These are phyloP conservation scores for Orchestia grillus DNA, from an alignment of 1,140 invertebrate genomes.

Conservation along the genomic window DNA sequence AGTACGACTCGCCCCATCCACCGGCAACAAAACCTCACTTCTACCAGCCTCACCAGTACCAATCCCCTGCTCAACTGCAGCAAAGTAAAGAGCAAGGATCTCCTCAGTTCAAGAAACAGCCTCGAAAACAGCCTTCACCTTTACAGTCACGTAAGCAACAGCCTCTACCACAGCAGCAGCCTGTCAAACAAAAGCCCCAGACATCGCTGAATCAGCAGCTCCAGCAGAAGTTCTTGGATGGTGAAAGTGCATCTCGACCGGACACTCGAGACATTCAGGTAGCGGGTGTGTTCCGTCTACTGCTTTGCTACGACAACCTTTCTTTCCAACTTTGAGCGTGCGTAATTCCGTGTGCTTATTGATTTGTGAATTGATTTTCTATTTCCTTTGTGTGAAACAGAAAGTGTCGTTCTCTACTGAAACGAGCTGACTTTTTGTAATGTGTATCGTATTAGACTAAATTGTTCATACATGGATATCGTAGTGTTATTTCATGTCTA, in stretches of 20 bases:
- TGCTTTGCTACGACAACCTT: not conserved
- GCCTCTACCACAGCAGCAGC: not conserved
- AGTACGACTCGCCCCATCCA: not conserved
- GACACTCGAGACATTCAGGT: conserved; percentile 12
- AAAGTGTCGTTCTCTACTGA: no score
- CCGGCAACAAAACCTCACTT: conserved; percentile 14
- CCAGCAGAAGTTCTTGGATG: not conserved
- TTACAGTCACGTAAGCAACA: not conserved
- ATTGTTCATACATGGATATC: no score
- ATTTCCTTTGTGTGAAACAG: not conserved
- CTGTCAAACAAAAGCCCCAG: not conserved
- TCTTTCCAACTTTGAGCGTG: not conserved
- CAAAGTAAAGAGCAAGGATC: not conserved
- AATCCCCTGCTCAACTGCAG: conserved; percentile 33
- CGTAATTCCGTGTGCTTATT: not conserved
- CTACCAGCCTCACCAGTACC: conserved; percentile 39
- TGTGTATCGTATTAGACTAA: no score
- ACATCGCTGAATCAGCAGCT: not conserved
- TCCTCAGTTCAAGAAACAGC: not conserved
- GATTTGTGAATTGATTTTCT: not conserved
- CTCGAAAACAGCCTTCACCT: conserved; percentile 27
- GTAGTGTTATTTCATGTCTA: no score
- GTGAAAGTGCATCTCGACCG: not conserved
- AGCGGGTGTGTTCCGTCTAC: not conserved
- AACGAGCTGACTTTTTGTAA: no score